Conservation (phyloP, 2,888 invertebrate species). For the Agrotis puta region DNA sequence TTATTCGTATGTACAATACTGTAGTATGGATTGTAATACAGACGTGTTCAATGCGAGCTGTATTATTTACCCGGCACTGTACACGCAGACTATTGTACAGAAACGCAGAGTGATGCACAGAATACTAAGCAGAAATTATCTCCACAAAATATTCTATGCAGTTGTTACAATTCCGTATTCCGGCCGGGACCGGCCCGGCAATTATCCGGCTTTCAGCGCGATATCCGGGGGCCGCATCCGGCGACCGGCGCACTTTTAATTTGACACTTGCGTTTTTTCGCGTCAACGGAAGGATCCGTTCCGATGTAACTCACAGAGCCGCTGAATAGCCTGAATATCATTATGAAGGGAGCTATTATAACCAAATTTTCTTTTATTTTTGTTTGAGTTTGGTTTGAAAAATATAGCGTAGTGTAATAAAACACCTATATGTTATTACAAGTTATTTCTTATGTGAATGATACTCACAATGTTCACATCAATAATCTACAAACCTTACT, state of each 20-base stretch:
- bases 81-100: background rate
- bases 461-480: no score
- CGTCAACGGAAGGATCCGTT: slow-evolving; percentile 85
- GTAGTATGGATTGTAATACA: background rate
- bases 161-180: slow-evolving; percentile 46
- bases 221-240: slow-evolving; percentile 78
- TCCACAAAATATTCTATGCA: slow-evolving; percentile 57
- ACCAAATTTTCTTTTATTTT: slow-evolving; percentile 3
- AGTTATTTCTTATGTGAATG: no score
- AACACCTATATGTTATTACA: no score
- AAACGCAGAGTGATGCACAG: slow-evolving; percentile 15
- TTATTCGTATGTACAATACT: background rate
- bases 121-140: slow-evolving; percentile 55
- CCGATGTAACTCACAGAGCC: slow-evolving; percentile 66
- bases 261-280: slow-evolving; percentile 71
- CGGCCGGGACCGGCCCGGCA: slow-evolving; percentile 41
- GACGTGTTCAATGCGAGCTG: background rate
- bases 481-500: no score
- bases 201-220: slow-evolving; percentile 66
- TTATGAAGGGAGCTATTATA: slow-evolving; percentile 38
- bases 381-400: background rate
- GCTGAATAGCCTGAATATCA: slow-evolving; percentile 37
- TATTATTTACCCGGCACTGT: background rate
- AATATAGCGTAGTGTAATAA: background rate
- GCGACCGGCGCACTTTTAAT: slow-evolving; percentile 77